These are phyloP conservation scores for Patella pellucida DNA, from an alignment of 2,888 invertebrate genomes.

Conservation along the genomic window DNA sequence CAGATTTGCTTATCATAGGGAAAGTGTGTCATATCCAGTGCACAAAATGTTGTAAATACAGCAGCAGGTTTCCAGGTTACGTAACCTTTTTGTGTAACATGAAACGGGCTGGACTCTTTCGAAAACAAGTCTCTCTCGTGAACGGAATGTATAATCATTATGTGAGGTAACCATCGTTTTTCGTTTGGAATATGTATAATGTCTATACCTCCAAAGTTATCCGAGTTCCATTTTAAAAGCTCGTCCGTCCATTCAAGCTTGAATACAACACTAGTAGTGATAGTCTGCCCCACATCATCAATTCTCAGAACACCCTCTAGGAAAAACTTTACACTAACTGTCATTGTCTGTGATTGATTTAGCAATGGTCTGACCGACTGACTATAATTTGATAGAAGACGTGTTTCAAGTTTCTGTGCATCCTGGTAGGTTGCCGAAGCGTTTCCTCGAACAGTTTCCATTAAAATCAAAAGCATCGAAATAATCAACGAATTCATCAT, in stretches of 20 bases:
- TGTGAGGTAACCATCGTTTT: neutral
- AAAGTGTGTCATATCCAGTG: neutral
- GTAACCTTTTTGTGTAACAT: neutral
- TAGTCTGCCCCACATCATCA: neutral
- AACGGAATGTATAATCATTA: neutral
- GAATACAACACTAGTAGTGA: neutral
- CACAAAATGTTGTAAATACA: neutral
- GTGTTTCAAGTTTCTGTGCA: too few species aligned
- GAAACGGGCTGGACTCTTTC: neutral
- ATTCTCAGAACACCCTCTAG: neutral
- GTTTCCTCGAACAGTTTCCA: too few species aligned
- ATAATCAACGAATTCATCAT: too few species aligned
- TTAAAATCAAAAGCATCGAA: too few species aligned
- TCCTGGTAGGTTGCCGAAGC: too few species aligned
- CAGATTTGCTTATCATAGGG: neutral
- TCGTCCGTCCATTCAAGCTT: neutral
- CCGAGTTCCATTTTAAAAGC: neutral
- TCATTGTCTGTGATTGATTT: neutral
- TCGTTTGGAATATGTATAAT: neutral
- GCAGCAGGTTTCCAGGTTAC: neutral
- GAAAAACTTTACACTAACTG: neutral
- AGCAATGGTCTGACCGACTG: neutral
- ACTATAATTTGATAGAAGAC: neutral
- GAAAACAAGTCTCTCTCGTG: neutral
- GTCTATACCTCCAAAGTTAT: neutral